These are phyloP conservation scores for Numenius phaeopus DNA, from an alignment of 2,797 vertebrate genomes.

Conservation along the genomic window DNA sequence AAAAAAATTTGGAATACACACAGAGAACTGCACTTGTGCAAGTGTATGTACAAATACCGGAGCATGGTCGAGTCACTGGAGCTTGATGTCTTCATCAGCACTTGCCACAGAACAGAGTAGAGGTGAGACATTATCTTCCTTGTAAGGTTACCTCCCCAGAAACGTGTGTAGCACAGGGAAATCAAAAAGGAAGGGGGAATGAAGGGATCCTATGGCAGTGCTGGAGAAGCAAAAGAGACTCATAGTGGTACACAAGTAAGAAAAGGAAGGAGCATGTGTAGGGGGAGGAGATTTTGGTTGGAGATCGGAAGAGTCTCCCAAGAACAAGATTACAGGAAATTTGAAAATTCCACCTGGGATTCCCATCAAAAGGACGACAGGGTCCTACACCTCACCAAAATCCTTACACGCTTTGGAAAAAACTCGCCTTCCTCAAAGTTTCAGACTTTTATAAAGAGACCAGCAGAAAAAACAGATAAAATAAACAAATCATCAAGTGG, in stretches of 20 bases:
- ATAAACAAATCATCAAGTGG: not conserved
- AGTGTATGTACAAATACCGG: not conserved
- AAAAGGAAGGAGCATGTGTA: not conserved
- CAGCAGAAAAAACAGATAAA: not conserved
- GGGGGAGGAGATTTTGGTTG: not conserved
- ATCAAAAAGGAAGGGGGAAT: not conserved
- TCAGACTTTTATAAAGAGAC: not conserved
- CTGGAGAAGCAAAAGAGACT: not conserved
- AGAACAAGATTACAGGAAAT: not conserved
- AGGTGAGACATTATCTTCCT: not conserved
- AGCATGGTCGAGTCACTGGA: not conserved
- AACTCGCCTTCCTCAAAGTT: not conserved
- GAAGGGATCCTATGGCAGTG: fast-evolving
- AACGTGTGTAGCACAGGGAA: not conserved
- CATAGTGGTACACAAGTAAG: not conserved
- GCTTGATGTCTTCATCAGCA: not conserved
- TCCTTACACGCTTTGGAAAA: not conserved
- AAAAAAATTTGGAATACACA: not conserved
- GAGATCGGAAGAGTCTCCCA: not conserved
- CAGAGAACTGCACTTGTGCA: not conserved
- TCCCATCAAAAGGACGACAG: not conserved
- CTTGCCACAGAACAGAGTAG: not conserved
- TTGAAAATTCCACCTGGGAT: not conserved
- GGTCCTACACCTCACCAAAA: not conserved
- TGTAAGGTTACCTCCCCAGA: not conserved